Conservation (phyloP, 2,888 invertebrate genomes). For the Eretmocerus hayati region DNA sequence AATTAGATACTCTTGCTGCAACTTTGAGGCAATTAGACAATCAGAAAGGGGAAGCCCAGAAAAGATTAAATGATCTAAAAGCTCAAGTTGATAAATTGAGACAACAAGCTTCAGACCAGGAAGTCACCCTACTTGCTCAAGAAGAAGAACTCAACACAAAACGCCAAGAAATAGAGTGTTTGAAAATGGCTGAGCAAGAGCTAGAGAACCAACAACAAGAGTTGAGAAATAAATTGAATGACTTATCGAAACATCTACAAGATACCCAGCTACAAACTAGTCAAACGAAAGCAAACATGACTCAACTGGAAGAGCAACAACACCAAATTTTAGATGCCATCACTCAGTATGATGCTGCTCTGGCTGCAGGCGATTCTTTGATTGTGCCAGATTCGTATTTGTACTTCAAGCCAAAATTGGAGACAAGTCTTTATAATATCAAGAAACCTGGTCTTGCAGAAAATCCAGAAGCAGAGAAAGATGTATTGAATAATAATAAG, state of each 20-base stretch:
- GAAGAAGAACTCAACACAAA: conserved; percentile 77
- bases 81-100: conserved; percentile 86
- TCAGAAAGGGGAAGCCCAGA: conserved; percentile 94
- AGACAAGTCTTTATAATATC: conserved; percentile 42
- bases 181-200: conserved; percentile 71
- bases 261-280: conserved; percentile 78
- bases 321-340: conserved; percentile 71
- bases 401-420: conserved; percentile 59
- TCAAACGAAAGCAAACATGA: conserved; percentile 83
- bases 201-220: conserved; percentile 67
- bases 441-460: background rate
- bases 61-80: conserved; percentile 88
- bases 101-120: conserved; percentile 80
- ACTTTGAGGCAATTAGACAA: conserved; percentile 93
- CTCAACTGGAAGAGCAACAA: conserved; percentile 79
- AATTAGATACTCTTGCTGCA: conserved; percentile 86
- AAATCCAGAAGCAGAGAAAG: background rate
- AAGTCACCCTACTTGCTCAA: conserved; percentile 72
- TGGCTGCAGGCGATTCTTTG: conserved; percentile 59
- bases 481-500: background rate
- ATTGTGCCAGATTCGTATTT: conserved; percentile 61
- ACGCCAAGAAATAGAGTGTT: conserved; percentile 69
- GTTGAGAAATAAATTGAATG: conserved; percentile 61
- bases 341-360: conserved; percentile 62
- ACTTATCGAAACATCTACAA: conserved; percentile 63